Base-by-base conservation (phyloP, 2,113 vertebrate genomes). In the Lanius collurio region DNA sequence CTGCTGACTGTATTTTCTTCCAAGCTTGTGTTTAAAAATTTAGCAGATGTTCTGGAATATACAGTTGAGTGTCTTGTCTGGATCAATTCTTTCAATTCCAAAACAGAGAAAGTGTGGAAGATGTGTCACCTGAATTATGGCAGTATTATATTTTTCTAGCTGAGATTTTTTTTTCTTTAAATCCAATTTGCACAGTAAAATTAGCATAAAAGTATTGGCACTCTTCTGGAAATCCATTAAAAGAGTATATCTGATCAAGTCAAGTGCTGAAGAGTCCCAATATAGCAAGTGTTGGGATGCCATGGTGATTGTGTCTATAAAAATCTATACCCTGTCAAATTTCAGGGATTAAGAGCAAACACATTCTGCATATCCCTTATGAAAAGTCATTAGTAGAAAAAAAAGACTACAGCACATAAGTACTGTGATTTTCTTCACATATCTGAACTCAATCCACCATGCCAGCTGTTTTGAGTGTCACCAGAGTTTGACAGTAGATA, bases 231-330 rank as follows among this genome's bases (percentile, higher is more conserved):
- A 90, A 95, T 71, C 47, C 52, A 57, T 83, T 82, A 62, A 71
- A 89, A 78, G 56, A 70, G 13, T 85, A 69, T 76, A 93, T 69
- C 47, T 90, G 64, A 94, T 95, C 60, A 92, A 95, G 31, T 35
- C 63, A 91, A 86, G 23, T 87, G 76, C 56, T 92, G 52, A 86
- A 75, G 30, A 56, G 23, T 90, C 56, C 52, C 49, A 86, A 23
- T 83, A 95, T 88, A 96, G 90, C 81, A 95, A 74, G 50, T 77
- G 59, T 69, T 90, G 23, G 80, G 71, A 78, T 93, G 56, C 92
- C 73, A 94, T 95, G 92, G 88, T 93, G 83, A 93, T 90, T 75
- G 39, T 87, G 63, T 94, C 83, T 89, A 64, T 92, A 95, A 96
- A 94, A 96, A 92, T 90, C 56, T 83, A 70, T 89, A 68, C 18